Conservation (phyloP, 2,113 vertebrate genomes). For the Bombycilla garrulus region DNA sequence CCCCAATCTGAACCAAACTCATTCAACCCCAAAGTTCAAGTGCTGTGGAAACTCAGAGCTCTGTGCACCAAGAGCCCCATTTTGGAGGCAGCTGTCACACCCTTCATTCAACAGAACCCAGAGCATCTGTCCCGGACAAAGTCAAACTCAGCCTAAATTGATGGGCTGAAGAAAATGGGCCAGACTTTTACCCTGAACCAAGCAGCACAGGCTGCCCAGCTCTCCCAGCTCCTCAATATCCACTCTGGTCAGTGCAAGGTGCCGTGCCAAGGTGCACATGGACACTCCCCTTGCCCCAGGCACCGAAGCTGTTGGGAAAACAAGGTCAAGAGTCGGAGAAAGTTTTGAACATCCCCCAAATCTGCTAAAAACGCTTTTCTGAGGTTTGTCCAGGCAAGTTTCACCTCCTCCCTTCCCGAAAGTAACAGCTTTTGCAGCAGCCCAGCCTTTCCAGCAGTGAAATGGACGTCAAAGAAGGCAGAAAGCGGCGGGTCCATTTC, state of each 20-base stretch:
- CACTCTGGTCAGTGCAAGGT: neutral
- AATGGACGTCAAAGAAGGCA: neutral
- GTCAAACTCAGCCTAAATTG: neutral
- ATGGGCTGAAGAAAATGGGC: neutral
- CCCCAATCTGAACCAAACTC: neutral
- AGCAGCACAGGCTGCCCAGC: neutral
- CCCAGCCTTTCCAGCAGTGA: neutral
- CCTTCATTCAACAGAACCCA: neutral
- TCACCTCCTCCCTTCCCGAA: neutral
- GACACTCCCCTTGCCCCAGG: rapidly evolving
- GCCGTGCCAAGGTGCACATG: rapidly evolving
- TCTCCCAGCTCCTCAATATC: neutral
- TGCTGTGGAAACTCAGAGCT: neutral
- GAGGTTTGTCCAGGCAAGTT: neutral
- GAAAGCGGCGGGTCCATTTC: neutral
- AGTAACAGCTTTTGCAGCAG: neutral
- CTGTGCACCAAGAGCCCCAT: neutral
- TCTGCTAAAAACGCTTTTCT: neutral
- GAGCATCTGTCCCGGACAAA: rapidly evolving
- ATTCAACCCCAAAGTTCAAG: neutral
- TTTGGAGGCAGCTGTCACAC: neutral
- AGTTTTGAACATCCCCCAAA: neutral
- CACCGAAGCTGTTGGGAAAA: neutral
- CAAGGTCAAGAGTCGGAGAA: neutral
- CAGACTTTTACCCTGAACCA: neutral